These are phyloP conservation scores for Speoplatyrhinus poulsoni DNA, from an alignment of 2,113 vertebrate genomes.

Conservation along the genomic window DNA sequence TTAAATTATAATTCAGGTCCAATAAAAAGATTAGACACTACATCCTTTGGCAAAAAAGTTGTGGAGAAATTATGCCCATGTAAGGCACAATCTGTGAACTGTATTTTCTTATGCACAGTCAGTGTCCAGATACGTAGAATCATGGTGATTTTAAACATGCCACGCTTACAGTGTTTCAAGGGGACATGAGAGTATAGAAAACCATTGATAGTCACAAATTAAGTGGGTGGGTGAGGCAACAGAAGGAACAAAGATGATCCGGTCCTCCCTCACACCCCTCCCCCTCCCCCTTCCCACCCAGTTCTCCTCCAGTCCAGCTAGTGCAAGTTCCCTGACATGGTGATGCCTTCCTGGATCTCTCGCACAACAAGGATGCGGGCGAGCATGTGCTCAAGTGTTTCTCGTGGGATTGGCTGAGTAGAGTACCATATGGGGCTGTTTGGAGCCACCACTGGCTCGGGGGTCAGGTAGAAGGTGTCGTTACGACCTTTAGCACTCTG, in stretches of 20 bases:
- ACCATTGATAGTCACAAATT: conserved; percentile 42
- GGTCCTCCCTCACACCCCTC: conserved; percentile 33
- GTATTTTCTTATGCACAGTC: conserved; percentile 36
- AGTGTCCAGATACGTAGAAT: conserved; percentile 34
- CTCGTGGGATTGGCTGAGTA: conserved; percentile 94
- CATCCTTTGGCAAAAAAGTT: conserved; percentile 61
- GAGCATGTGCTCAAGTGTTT: conserved; percentile 98
- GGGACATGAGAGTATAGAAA: conserved; percentile 48
- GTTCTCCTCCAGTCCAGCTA: conserved; percentile 68
- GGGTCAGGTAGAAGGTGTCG: conserved; percentile 99
- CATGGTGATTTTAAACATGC: conserved; percentile 52
- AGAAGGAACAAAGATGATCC: conserved; percentile 23
- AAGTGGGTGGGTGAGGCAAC: conserved; percentile 49
- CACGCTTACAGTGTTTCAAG: conserved; percentile 39
- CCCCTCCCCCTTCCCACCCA: not conserved
- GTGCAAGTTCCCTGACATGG: conserved; percentile 86
- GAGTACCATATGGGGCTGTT: conserved; percentile 99
- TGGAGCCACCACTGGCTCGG: conserved; percentile 96
- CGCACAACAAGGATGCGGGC: conserved; percentile 94
- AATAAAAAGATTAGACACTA: conserved; percentile 51
- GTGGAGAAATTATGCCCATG: conserved; percentile 22
- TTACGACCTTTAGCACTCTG: conserved; percentile 99
- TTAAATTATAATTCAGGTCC: conserved; percentile 66
- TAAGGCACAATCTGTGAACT: conserved; percentile 33
- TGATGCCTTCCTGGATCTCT: conserved; percentile 96